Evolutionary conservation across 1,140 invertebrate species (phyloP).

Genomic region (Lepidotrigona ventralis): DNA sequence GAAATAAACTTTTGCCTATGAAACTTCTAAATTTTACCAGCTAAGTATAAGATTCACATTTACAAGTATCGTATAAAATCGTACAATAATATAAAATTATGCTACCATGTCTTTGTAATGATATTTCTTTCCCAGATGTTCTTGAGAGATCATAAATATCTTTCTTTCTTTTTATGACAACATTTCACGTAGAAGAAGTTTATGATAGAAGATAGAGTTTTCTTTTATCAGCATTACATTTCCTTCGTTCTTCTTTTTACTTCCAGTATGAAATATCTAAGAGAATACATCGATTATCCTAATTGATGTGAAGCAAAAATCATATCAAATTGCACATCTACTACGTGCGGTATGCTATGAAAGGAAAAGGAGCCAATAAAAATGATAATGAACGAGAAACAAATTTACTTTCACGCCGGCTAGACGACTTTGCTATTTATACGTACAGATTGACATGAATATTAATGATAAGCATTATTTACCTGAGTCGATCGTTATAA

Average conservation of each 20-base stretch:
- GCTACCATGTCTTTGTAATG: background rate
- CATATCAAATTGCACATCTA: background rate
- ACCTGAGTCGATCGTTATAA: background rate
- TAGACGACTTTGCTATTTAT: background rate
- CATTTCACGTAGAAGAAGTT: background rate
- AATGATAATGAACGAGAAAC: constrained; percentile 17
- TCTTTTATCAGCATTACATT: background rate
- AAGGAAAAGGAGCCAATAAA: background rate
- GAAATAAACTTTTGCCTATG: background rate
- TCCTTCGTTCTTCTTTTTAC: background rate
- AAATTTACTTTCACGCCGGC: constrained; percentile 20
- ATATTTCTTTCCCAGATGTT: background rate
- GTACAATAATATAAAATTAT: background rate
- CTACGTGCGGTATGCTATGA: background rate
- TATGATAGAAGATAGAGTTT: background rate
- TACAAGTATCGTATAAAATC: background rate
- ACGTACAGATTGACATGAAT: background rate
- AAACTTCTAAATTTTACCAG: background rate
- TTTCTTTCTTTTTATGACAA: background rate
- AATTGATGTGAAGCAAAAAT: background rate
- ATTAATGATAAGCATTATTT: constrained; percentile 7
- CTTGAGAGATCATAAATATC: background rate
- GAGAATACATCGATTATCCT: background rate
- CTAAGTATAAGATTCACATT: too few relatives aligned
- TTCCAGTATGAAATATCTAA: background rate